Evolutionary conservation across 2,113 vertebrate genomes (phyloP).

Genomic region (Romanogobio albipinnatus): DNA sequence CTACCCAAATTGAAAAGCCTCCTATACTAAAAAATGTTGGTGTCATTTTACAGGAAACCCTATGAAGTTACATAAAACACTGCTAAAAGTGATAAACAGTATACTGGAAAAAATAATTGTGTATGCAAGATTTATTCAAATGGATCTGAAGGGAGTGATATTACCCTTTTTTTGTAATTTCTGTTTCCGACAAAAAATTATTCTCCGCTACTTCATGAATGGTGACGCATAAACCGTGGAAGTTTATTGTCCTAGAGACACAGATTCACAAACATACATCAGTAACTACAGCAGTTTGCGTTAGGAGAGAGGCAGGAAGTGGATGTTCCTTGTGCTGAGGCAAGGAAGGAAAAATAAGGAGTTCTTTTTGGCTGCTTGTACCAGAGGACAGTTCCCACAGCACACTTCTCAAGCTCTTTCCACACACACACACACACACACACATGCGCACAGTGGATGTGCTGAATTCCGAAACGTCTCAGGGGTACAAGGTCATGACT

Average conservation of each 20-base stretch:
- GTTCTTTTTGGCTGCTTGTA: conserved; percentile 22
- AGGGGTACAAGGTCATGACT: conserved; percentile 47
- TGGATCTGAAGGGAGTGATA: too few relatives aligned
- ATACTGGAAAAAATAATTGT: too few relatives aligned
- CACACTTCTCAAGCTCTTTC: conserved; percentile 40
- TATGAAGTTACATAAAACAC: too few relatives aligned
- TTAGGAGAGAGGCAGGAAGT: conserved; percentile 36
- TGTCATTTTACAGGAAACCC: too few relatives aligned
- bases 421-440: conserved; percentile 16
- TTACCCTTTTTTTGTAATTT: too few relatives aligned
- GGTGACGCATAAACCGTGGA: background rate
- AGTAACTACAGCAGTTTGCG: conserved; percentile 10
- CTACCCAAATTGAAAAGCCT: too few relatives aligned
- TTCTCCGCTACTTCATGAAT: too few relatives aligned
- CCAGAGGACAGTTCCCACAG: conserved; percentile 49
- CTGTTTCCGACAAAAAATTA: too few relatives aligned
- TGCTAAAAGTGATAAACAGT: too few relatives aligned
- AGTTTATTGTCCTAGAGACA: conserved; percentile 20
- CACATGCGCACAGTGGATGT: conserved; percentile 2
- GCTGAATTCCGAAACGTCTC: conserved; percentile 27
- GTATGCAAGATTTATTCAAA: too few relatives aligned
- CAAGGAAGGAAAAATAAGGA: conserved; percentile 31
- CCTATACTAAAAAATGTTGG: too few relatives aligned
- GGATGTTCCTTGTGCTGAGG: conserved; percentile 36
- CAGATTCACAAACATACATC: conserved; percentile 13